Conservation (phyloP, 2,888 invertebrate genomes). For the Trichacis sp. region DNA sequence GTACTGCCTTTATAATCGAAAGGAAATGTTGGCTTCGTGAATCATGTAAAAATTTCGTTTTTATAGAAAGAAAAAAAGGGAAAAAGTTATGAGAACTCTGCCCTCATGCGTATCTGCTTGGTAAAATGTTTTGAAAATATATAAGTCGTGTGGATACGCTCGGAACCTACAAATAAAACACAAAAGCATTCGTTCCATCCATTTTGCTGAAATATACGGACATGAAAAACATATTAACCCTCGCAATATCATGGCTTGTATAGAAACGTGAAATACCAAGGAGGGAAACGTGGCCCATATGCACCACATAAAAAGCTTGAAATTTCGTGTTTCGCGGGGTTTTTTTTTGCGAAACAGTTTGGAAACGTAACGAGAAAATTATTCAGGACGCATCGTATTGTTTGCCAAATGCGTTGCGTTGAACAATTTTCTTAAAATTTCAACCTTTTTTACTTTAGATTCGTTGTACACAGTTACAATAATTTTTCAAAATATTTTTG, state of each 20-base stretch:
- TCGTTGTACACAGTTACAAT: no score
- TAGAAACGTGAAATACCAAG: conserved; percentile 5
- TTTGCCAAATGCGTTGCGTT: no score
- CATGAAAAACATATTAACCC: conserved; percentile 7
- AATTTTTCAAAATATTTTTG: no score
- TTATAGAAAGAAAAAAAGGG: not conserved
- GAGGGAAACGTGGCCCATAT: not conserved
- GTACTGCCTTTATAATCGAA: not conserved
- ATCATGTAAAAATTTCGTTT: not conserved
- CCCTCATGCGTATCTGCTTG: not conserved
- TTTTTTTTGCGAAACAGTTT: not conserved
- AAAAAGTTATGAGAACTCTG: not conserved
- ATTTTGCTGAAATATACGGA: conserved; percentile 1
- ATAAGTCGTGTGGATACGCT: not conserved
- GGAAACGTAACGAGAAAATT: conserved; percentile 6
- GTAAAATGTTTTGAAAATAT: conserved; percentile 3
- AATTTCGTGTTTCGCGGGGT: not conserved
- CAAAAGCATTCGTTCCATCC: conserved; percentile 2
- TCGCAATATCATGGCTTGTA: conserved; percentile 2
- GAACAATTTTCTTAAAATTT: no score
- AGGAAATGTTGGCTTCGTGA: not conserved
- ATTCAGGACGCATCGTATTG: not conserved
- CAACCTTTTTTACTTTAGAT: no score
- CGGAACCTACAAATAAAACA: not conserved
- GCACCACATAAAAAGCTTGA: not conserved